phyloP scores from a whole-genome alignment of 2,888 invertebrate species.

The Metellina segmentata region DNA sequence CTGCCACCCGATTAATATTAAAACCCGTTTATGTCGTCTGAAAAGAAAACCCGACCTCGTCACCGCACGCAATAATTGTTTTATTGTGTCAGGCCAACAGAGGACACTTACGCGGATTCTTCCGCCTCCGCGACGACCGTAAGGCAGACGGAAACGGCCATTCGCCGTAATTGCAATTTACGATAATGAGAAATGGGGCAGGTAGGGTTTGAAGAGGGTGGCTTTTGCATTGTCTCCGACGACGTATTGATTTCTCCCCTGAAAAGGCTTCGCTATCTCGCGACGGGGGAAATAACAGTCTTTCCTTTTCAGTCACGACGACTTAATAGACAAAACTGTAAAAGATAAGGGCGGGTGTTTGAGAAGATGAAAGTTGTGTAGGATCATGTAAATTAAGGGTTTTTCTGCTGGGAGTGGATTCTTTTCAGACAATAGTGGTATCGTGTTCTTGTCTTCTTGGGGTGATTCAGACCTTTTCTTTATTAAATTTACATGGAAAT shows the following conservation, averaged over 20 bases:
- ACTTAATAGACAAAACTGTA: neutral
- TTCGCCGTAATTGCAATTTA: constrained; percentile 54
- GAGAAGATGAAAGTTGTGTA: neutral
- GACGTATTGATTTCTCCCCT: too few species aligned
- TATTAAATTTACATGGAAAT: too few species aligned
- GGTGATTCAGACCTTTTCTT: too few species aligned
- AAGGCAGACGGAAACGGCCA: neutral
- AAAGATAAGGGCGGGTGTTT: neutral
- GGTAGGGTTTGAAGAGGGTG: neutral
- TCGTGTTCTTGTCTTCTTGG: too few species aligned
- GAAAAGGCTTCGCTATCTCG: too few species aligned
- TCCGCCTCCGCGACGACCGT: neutral
- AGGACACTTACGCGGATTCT: neutral
- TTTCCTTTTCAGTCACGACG: neutral
- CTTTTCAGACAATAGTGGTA: neutral
- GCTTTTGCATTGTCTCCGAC: neutral
- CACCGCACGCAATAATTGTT: constrained; percentile 11
- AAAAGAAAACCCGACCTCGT: neutral
- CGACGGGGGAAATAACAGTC: neutral
- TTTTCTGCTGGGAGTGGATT: neutral
- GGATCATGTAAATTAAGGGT: neutral
- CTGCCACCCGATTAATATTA: constrained; percentile 2
- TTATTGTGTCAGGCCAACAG: constrained; percentile 20
- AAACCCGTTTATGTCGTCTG: neutral
- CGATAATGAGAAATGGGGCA: constrained; percentile 38